Evolutionary conservation across 2,113 vertebrate genomes (phyloP).

Genomic region (Clarias gariepinus): DNA sequence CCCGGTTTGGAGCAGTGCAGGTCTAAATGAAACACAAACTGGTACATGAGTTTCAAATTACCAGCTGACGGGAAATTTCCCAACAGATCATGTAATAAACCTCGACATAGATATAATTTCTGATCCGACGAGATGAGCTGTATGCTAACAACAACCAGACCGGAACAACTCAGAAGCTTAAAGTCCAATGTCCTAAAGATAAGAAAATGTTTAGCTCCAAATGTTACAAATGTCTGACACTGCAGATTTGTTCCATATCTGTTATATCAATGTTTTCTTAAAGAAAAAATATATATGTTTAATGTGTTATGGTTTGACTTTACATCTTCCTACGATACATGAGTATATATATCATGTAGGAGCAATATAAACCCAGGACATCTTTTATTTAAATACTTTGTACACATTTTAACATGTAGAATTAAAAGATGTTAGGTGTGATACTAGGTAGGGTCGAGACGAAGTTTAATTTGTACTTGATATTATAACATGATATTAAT

Average conservation of each 20-base stretch:
- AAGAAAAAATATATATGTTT: neutral
- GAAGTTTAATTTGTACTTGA: neutral
- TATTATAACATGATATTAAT: neutral
- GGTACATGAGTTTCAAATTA: constrained; percentile 9
- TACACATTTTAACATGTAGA: no score
- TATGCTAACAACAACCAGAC: neutral
- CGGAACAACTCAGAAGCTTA: neutral
- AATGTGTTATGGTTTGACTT: neutral
- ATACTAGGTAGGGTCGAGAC: neutral
- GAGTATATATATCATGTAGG: neutral
- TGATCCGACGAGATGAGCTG: neutral
- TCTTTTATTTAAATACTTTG: neutral
- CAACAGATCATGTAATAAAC: constrained; percentile 9
- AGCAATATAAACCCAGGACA: neutral
- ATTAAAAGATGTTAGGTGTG: neutral
- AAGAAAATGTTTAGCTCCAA: neutral
- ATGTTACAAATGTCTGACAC: no score
- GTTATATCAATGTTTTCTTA: neutral
- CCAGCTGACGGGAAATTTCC: constrained; percentile 14
- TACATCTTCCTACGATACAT: neutral
- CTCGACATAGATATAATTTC: no score
- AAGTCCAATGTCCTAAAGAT: neutral
- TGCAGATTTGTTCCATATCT: neutral
- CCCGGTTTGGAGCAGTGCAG: neutral
- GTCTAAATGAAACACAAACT: constrained; percentile 15